A percentile compares a stretch with the other conserved stretches of the same genome.
Evolutionary conservation across 2,888 invertebrate species (phyloP).

Genomic region (Ophion costatus): DNA sequence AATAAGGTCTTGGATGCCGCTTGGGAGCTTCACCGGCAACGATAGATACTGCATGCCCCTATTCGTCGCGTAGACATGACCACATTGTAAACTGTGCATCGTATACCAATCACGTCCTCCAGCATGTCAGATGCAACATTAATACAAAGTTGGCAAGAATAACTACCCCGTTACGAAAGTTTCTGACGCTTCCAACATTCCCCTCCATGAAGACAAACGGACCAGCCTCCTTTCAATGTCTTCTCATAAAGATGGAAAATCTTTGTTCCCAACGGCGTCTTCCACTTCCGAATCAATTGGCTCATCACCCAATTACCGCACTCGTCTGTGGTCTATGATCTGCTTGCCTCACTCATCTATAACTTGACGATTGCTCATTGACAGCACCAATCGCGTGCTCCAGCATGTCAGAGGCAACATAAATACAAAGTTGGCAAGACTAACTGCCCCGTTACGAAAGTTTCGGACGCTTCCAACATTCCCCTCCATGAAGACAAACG

Average conservation of each 20-base stretch:
- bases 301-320: too few relatives aligned
- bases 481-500: too few relatives aligned
- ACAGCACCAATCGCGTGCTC: constrained; percentile 40
- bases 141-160: neutral
- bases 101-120: constrained; percentile 36
- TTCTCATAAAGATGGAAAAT: too few relatives aligned
- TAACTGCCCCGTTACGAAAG: neutral
- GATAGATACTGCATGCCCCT: constrained; percentile 11
- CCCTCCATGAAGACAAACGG: too few relatives aligned
- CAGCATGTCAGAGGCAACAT: neutral
- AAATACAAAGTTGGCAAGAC: neutral
- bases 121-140: neutral
- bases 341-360: too few relatives aligned
- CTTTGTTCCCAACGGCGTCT: too few relatives aligned
- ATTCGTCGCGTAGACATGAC: constrained; percentile 37
- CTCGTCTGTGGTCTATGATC: too few relatives aligned
- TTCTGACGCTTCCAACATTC: neutral
- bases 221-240: too few relatives aligned
- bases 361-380: too few relatives aligned
- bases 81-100: constrained; percentile 25
- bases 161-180: neutral
- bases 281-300: too few relatives aligned
- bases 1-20: constrained; percentile 73
- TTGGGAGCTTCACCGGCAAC: constrained; percentile 58
- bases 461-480: neutral